Base-by-base conservation (phyloP, 2,797 vertebrate genomes). In the Liparis tanakae region DNA sequence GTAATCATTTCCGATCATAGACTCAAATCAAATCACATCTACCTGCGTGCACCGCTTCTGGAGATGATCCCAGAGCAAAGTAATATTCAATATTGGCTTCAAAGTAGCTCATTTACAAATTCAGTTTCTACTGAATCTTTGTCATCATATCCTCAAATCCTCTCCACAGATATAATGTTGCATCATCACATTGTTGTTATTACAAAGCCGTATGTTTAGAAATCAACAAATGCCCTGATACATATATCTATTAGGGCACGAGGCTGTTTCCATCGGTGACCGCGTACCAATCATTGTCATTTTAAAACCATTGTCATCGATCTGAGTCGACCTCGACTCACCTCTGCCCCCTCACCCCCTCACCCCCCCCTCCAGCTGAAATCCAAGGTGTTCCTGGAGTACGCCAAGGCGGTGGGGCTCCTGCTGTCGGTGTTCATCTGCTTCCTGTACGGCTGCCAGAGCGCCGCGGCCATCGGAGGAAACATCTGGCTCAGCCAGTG, bases 401-500 rank as follows among this genome's bases (percentile, higher is more conserved):
- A 99, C 0, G 51, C 93, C 67, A 97, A 94, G 90, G 97, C 97
- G 0, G 93, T 98, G 18, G 91, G 96, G 5, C 89, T 93, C 7
- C 62, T 91, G 1, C 85, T 96, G 50, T 94, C 95, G 0, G 67
- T 97, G 41, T 55, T 92, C 79, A 95, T 98, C 86, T 97, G 96
- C 61, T 87, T 97, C 76, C 90, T 99, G n/a, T 96, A 97, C 0
- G 90, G 84, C 78, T 95, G 95, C 79, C 98, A 99, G 92, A 98
- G 95, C 0, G 96, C 95, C 0, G 95, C 96, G 0, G 73, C 97
- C 69, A 95, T 99, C 0, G 97, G 97, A 12, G 94, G 96, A 22
- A 98, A 96, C 0, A 83, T 99, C 85, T 99, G 98, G 98, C 97
- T 99, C 79, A 98, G 97, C 50, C 86, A 92, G 74, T 99, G 98